phyloP scores from a whole-genome alignment of 1,140 invertebrate species.

The Drosophila erecta region DNA sequence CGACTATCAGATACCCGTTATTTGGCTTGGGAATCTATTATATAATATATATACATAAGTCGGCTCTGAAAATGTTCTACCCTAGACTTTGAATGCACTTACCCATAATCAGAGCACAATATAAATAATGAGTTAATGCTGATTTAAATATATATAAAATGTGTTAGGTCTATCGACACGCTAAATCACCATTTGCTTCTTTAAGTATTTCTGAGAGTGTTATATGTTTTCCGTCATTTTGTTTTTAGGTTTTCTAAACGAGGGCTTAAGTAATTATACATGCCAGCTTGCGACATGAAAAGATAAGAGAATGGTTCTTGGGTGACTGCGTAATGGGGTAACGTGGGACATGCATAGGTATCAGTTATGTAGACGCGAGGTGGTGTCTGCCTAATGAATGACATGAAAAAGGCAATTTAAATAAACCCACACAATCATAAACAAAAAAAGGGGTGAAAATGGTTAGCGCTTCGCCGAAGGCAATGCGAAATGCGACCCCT shows the following conservation, averaged over 20 bases:
- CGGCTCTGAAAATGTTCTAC: too few species aligned
- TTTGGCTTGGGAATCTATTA: too few species aligned
- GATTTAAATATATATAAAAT: background rate
- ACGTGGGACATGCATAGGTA: slow-evolving; percentile 60
- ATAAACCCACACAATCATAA: slow-evolving; percentile 27
- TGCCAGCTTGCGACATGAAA: slow-evolving; percentile 56
- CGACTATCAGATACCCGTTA: too few species aligned
- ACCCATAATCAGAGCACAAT: too few species aligned
- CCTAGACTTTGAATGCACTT: too few species aligned
- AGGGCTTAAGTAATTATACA: slow-evolving; percentile 70
- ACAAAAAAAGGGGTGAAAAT: background rate
- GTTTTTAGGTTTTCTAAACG: slow-evolving; percentile 7
- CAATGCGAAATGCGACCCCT: slow-evolving; percentile 15
- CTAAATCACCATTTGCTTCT: background rate
- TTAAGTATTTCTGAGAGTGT: background rate
- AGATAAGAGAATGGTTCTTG: slow-evolving; percentile 53
- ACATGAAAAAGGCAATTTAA: slow-evolving; percentile 72
- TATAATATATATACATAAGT: too few species aligned
- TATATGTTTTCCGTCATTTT: background rate
- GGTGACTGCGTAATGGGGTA: slow-evolving; percentile 15
- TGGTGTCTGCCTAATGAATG: slow-evolving; percentile 52
- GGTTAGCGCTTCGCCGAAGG: slow-evolving; percentile 53
- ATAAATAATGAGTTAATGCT: background rate
- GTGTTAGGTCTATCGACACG: too few species aligned
- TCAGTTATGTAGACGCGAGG: slow-evolving; percentile 64